phyloP scores from a whole-genome alignment of 2,113 vertebrate genomes.

The Chaetops frenatus region DNA sequence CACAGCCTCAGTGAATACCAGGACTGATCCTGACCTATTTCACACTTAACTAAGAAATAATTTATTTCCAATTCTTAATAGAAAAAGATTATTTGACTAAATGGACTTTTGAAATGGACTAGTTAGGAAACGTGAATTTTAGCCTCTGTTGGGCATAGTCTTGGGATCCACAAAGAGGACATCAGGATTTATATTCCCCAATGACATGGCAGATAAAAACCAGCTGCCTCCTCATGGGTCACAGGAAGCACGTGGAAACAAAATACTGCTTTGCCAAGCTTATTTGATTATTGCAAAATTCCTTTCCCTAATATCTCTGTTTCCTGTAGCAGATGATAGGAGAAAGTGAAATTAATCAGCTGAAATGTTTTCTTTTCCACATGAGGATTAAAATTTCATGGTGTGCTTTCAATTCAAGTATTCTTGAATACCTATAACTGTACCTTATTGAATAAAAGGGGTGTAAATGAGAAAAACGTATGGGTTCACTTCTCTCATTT shows the following conservation, averaged over 20 bases:
- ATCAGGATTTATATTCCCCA: not conserved
- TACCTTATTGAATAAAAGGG: constrained; percentile 34
- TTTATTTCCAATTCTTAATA: not conserved
- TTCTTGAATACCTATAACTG: constrained; percentile 15
- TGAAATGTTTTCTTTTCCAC: constrained; percentile 29
- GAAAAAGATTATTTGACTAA: not conserved
- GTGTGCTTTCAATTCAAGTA: constrained; percentile 46
- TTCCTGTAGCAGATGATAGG: constrained; percentile 18
- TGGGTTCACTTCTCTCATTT: constrained; percentile 41
- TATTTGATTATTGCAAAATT: constrained; percentile 35
- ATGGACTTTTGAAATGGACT: not conserved
- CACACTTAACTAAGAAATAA: not conserved
- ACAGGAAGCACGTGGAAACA: not conserved
- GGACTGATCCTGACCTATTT: not conserved
- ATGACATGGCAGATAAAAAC: not conserved
- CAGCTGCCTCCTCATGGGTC: constrained; percentile 12
- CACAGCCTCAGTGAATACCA: not conserved
- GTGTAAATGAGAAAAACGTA: constrained; percentile 5
- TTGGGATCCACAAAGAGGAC: not conserved
- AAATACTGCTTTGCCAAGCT: not conserved
- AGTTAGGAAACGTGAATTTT: not conserved
- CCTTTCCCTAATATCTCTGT: not conserved
- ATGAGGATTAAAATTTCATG: constrained; percentile 10
- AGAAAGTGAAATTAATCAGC: constrained; percentile 11
- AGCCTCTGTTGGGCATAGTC: not conserved